Evolutionary conservation across 2,888 invertebrate genomes (phyloP).

Genomic region (Ophion obscuratus): DNA sequence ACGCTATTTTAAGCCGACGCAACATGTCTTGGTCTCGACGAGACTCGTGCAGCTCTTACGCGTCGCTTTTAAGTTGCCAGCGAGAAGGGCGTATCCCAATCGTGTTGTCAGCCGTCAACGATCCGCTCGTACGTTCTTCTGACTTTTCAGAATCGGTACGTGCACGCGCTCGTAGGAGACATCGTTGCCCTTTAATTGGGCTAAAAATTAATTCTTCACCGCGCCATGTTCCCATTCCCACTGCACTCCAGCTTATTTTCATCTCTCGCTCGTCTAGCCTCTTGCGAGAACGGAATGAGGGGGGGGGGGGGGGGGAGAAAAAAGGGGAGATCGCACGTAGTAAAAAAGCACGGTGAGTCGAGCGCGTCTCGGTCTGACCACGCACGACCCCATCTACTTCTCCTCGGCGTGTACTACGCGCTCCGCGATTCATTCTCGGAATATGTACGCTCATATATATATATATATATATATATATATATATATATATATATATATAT

Average conservation of each 20-base stretch:
- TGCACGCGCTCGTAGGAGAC: slow-evolving; percentile 17
- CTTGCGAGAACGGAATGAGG: slow-evolving; percentile 55
- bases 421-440: slow-evolving; percentile 61
- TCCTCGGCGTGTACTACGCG: slow-evolving; percentile 16
- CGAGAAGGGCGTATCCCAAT: slow-evolving; percentile 19
- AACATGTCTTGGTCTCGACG: slow-evolving; percentile 57
- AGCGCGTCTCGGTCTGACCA: slow-evolving; percentile 52
- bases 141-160: neutral
- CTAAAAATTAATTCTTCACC: slow-evolving; percentile 57
- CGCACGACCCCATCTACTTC: slow-evolving; percentile 61
- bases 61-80: slow-evolving; percentile 19
- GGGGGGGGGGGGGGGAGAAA: slow-evolving; percentile 37
- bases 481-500: neutral
- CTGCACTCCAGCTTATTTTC: slow-evolving; percentile 29
- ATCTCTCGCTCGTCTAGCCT: slow-evolving; percentile 22
- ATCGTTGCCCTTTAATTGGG: slow-evolving; percentile 60
- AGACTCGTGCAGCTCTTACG: slow-evolving; percentile 51
- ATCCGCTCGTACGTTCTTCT: neutral
- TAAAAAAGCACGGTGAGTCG: slow-evolving; percentile 33
- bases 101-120: neutral
- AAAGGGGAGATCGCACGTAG: slow-evolving; percentile 27
- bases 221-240: slow-evolving; percentile 59
- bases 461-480: slow-evolving; percentile 4
- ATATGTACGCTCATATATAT: slow-evolving; percentile 11
- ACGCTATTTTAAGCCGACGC: slow-evolving; percentile 80